A percentile compares a stretch with the other conserved stretches of the same genome.
Conservation (phyloP, 1,140 invertebrate genomes). For the Drosophila punjabiensis region DNA sequence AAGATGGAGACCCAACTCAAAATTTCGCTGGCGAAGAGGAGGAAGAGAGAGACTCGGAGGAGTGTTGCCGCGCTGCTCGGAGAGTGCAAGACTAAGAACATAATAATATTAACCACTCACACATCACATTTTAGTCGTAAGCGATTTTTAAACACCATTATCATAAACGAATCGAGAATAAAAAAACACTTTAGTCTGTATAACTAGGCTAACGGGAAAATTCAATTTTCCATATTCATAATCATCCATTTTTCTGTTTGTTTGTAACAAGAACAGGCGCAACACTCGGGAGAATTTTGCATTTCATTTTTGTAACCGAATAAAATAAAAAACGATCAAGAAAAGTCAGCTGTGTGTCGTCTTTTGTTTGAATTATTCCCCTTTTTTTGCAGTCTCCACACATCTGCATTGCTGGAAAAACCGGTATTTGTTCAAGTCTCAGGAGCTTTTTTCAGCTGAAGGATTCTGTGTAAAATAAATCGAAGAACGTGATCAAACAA, state of each 20-base stretch:
- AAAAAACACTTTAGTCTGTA: conserved; percentile 31
- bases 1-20: neutral
- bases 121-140: conserved; percentile 59
- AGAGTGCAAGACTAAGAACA: conserved; percentile 69
- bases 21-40: conserved; percentile 40
- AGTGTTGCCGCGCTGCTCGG: conserved; percentile 58
- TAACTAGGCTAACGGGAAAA: conserved; percentile 44
- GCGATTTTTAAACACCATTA: conserved; percentile 48
- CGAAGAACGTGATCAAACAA: neutral
- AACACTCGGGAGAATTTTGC: conserved; percentile 50
- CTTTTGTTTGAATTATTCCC: conserved; percentile 8
- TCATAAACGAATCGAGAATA: conserved; percentile 26
- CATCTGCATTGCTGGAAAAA: conserved; percentile 15
- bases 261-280: conserved; percentile 55
- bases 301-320: conserved; percentile 61
- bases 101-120: conserved; percentile 33
- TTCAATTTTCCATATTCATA: conserved; percentile 24
- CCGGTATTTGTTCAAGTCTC: conserved; percentile 8
- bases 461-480: neutral
- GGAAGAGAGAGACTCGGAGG: conserved; percentile 8
- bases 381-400: neutral
- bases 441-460: conserved; percentile 1
- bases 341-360: conserved; percentile 4
- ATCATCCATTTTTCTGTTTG: conserved; percentile 27
- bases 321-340: conserved; percentile 26